phyloP scores from a whole-genome alignment of 2,113 vertebrate species.

The Pseudopipra pipra region DNA sequence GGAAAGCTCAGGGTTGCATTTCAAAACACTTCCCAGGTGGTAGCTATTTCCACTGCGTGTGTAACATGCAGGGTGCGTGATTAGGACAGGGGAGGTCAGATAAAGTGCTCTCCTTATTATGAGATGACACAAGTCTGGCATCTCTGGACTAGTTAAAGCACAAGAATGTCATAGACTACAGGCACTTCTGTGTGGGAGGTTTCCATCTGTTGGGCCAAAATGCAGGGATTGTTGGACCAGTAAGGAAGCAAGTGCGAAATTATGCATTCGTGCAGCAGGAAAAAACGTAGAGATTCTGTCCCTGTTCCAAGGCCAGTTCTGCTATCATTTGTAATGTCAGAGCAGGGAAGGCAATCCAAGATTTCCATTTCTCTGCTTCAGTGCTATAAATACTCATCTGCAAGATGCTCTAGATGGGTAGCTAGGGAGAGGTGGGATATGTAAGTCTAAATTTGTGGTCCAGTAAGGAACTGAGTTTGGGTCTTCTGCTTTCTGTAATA shows the following conservation, averaged over 20 bases:
- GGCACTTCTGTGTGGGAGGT: neutral
- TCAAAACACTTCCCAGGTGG: neutral
- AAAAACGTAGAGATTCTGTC: neutral
- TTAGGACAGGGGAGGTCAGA: neutral
- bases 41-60: neutral
- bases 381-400: neutral
- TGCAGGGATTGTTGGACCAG: neutral
- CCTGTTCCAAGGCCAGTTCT: neutral
- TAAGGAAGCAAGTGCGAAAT: neutral
- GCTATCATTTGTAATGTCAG: neutral
- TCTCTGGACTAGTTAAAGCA: neutral
- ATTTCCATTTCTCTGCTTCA: neutral
- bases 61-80: neutral
- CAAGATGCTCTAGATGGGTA: neutral
- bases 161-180: neutral
- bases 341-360: neutral
- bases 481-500: neutral
- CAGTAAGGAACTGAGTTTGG: neutral
- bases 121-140: neutral
- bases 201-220: constrained; percentile 5
- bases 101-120: neutral
- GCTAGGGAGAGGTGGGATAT: neutral
- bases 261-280: neutral
- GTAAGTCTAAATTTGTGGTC: neutral
- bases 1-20: neutral